Evolutionary conservation across 92 coral and sea anemone genomes (phyloP).

Genomic region (Montipora capitata): DNA sequence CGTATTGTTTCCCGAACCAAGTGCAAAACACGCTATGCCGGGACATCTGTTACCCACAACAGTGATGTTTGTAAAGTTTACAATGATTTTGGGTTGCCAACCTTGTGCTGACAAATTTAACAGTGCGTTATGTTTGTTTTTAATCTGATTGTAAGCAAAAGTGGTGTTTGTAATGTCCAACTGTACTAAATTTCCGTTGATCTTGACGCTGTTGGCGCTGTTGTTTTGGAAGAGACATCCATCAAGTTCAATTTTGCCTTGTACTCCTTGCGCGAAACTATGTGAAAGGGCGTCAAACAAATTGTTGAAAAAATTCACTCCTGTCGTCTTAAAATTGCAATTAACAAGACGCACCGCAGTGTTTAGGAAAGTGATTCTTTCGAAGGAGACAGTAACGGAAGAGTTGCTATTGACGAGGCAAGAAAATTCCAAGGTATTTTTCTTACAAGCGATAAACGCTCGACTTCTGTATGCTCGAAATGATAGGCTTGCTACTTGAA

Average conservation of each 20-base stretch:
- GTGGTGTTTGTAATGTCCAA: conserved; percentile 4
- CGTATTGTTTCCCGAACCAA: conserved; percentile 1
- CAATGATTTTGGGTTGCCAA: background rate
- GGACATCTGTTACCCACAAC: conserved; percentile 1
- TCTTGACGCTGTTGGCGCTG: conserved; percentile 8
- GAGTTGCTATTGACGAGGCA: background rate
- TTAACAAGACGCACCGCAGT: conserved; percentile 10
- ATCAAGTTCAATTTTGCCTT: background rate
- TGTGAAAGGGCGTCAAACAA: background rate
- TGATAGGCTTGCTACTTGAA: background rate
- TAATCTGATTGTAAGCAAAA: conserved; percentile 5
- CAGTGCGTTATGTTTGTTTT: background rate
- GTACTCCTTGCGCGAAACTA: background rate
- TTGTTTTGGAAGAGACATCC: conserved; percentile 24
- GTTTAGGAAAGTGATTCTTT: conserved; percentile 21
- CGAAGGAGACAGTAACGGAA: background rate
- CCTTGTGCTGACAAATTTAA: background rate
- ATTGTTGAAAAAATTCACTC: background rate
- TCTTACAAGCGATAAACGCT: conserved; percentile 22
- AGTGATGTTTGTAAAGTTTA: conserved; percentile 3
- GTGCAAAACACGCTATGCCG: conserved; percentile 10
- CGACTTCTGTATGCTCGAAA: background rate
- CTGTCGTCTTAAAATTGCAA: conserved; percentile 19
- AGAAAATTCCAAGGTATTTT: background rate
- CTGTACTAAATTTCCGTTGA: conserved; percentile 2